Evolutionary conservation across 2,797 vertebrate species (phyloP).

Genomic region (Oceanodroma leucorhoa): DNA sequence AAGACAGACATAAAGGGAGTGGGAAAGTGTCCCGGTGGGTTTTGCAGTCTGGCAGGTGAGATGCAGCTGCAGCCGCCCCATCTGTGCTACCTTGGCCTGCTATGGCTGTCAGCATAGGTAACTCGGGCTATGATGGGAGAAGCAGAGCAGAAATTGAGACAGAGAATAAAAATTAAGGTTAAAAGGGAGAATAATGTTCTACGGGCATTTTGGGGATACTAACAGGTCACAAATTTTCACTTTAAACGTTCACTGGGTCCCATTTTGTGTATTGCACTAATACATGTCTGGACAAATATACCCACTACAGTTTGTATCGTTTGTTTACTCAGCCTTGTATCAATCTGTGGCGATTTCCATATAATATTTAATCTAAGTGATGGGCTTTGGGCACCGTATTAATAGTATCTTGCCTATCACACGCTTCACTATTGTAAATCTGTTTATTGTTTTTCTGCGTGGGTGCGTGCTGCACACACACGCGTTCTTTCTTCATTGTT

Average conservation of each 20-base stretch:
- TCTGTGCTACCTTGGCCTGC: constrained; percentile 74
- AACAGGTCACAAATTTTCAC: constrained; percentile 63
- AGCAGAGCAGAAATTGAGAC: constrained; percentile 69
- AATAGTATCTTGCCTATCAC: constrained; percentile 3
- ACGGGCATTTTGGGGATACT: constrained; percentile 57
- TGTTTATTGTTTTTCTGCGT: constrained; percentile 12
- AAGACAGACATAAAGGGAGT: constrained; percentile 71
- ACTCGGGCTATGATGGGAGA: constrained; percentile 59
- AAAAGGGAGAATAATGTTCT: constrained; percentile 62
- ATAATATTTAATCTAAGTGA: constrained; percentile 9
- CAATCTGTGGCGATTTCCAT: not conserved
- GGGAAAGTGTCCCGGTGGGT: constrained; percentile 68
- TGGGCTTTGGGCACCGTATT: not conserved
- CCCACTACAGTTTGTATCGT: not conserved
- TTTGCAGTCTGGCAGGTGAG: constrained; percentile 73
- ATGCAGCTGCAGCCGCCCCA: constrained; percentile 74
- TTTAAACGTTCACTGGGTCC: constrained; percentile 48
- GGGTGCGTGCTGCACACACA: not conserved
- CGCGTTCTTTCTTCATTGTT: constrained; percentile 15
- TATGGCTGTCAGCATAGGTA: constrained; percentile 59
- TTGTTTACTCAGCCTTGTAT: constrained; percentile 53
- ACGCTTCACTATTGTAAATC: not conserved
- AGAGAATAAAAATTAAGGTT: constrained; percentile 65
- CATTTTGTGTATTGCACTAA: constrained; percentile 37
- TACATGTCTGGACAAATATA: constrained; percentile 41